Conservation (phyloP, 2,797 vertebrate genomes). For the Phataginus tetradactyla region DNA sequence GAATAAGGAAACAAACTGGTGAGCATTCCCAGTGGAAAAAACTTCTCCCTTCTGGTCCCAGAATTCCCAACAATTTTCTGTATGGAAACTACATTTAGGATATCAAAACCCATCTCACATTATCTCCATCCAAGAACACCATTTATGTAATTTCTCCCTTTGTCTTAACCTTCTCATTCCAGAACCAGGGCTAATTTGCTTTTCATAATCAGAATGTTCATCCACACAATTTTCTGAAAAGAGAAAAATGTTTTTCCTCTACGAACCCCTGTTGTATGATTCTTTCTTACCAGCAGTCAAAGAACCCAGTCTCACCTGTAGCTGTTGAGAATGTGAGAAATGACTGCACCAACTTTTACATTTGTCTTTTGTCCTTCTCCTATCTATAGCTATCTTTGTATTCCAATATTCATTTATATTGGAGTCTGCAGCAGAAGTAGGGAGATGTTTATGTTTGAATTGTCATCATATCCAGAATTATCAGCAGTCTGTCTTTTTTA, state of each 20-base stretch:
- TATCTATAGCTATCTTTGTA: background rate
- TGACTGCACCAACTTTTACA: background rate
- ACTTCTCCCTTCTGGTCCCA: background rate
- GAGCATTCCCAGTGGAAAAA: background rate
- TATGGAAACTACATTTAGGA: background rate
- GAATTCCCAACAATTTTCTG: background rate
- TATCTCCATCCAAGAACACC: background rate
- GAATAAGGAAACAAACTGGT: background rate
- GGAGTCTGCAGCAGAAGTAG: background rate
- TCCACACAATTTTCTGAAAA: conserved; percentile 4
- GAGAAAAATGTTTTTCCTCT: background rate
- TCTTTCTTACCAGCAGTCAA: background rate
- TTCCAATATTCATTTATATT: background rate
- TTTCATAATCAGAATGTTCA: background rate
- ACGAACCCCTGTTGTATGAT: background rate
- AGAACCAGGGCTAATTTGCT: background rate
- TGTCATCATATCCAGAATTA: background rate
- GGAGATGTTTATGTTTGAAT: conserved; percentile 9
- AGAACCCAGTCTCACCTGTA: background rate
- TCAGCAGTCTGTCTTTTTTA: background rate
- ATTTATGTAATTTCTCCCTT: background rate
- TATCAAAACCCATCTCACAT: background rate
- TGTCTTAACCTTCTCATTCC: background rate
- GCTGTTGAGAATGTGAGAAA: background rate
- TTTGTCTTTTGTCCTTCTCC: background rate